Conservation (phyloP, 2,888 invertebrate genomes). For the Ornithoptera alexandrae region DNA sequence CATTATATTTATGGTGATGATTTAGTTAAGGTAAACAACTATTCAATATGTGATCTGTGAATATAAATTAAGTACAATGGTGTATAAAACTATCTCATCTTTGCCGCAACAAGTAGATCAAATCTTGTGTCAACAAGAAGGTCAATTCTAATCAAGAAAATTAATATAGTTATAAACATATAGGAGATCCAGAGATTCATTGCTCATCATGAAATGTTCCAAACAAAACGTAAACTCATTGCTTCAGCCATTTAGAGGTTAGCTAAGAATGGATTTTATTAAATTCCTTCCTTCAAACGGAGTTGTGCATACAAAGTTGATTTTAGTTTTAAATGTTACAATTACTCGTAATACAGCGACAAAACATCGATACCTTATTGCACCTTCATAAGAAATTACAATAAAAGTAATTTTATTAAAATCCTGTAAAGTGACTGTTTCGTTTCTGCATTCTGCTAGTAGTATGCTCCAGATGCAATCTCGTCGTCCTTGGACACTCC, state of each 20-base stretch:
- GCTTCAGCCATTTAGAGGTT: no score
- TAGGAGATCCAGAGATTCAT: no score
- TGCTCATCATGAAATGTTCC: no score
- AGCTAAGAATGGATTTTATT: no score
- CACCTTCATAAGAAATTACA: no score
- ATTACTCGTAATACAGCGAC: no score
- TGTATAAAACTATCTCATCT: conserved; percentile 6
- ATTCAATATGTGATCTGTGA: conserved; percentile 18
- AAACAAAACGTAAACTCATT: no score
- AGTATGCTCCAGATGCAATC: conserved; percentile 13
- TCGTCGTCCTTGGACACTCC: conserved; percentile 40
- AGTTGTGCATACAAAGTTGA: no score
- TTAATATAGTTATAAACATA: no score
- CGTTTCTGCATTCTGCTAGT: neutral
- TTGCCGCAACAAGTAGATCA: neutral
- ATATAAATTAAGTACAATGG: conserved; percentile 13
- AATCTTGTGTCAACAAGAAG: neutral
- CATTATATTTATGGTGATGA: conserved; percentile 33
- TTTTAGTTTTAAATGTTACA: no score
- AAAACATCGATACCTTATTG: no score
- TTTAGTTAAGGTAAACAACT: conserved; percentile 37
- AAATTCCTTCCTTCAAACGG: no score
- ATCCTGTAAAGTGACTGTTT: neutral
- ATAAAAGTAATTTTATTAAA: neutral
- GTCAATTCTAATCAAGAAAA: neutral